These are phyloP conservation scores for Aptenodytes forsteri DNA, from an alignment of 2,113 vertebrate genomes.

Conservation along the genomic window DNA sequence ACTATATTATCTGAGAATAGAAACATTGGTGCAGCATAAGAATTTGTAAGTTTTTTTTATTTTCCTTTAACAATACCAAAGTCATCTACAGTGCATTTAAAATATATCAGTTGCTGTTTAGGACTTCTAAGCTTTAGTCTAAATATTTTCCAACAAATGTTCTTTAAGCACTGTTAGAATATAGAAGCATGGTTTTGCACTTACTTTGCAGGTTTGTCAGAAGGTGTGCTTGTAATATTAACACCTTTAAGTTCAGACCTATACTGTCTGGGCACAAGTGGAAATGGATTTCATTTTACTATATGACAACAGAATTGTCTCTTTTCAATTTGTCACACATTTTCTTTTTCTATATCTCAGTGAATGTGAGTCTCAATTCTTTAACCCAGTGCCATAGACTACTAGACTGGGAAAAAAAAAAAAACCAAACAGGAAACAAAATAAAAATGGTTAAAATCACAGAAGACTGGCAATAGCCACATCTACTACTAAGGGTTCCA, in stretches of 20 bases:
- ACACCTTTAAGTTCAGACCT: neutral
- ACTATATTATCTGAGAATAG: neutral
- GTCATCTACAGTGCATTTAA: neutral
- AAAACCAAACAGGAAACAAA: neutral
- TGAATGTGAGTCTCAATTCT: neutral
- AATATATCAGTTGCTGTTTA: neutral
- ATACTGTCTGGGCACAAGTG: neutral
- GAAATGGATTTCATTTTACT: neutral
- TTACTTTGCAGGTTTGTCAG: neutral
- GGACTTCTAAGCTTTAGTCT: neutral
- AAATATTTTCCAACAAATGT: neutral
- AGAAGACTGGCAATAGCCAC: neutral
- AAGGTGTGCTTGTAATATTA: neutral
- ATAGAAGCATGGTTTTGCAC: neutral
- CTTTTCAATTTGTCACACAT: neutral
- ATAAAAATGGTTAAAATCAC: neutral
- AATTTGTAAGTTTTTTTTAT: neutral
- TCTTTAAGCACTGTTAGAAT: neutral
- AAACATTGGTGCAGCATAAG: neutral
- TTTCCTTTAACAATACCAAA: neutral
- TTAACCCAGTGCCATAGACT: neutral
- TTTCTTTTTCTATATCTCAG: neutral
- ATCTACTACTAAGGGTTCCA: neutral
- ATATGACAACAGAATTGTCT: neutral
- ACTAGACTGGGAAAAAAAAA: neutral